Conservation (phyloP, 2,888 invertebrate genomes). For the Trachelus tabidus region DNA sequence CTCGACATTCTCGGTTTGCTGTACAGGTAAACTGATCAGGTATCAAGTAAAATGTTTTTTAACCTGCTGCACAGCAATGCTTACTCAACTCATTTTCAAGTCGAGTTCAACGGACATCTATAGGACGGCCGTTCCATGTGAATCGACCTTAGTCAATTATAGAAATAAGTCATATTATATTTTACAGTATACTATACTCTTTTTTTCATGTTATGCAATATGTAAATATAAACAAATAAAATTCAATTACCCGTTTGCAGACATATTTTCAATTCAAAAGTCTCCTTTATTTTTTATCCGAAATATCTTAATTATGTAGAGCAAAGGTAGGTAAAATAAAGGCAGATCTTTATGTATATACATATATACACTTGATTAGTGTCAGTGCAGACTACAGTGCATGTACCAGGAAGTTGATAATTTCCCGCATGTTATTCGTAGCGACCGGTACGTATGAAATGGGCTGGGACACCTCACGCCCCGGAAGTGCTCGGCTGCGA, state of each 20-base stretch:
- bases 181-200: not conserved
- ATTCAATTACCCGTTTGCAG: not conserved
- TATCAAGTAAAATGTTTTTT: not conserved
- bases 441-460: slow-evolving; percentile 12
- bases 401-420: not conserved
- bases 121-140: not conserved
- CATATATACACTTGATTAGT: not conserved
- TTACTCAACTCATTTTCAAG: not conserved
- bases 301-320: too few relatives aligned
- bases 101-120: not conserved
- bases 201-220: not conserved
- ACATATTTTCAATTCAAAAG: not conserved
- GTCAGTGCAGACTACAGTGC: not conserved
- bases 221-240: not conserved
- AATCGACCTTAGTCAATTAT: not conserved
- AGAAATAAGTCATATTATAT: not conserved
- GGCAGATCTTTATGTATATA: too few relatives aligned
- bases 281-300: not conserved
- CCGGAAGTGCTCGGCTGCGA: slow-evolving; percentile 12
- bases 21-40: not conserved
- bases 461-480: slow-evolving; percentile 18
- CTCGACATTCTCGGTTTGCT: not conserved
- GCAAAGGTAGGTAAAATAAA: too few relatives aligned
- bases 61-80: not conserved
- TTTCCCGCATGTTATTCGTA: not conserved